Evolutionary conservation across 2,888 invertebrate species (phyloP), one percentile per base, ranked within the genome.

Genomic region (Tinea pellionella): DNA sequence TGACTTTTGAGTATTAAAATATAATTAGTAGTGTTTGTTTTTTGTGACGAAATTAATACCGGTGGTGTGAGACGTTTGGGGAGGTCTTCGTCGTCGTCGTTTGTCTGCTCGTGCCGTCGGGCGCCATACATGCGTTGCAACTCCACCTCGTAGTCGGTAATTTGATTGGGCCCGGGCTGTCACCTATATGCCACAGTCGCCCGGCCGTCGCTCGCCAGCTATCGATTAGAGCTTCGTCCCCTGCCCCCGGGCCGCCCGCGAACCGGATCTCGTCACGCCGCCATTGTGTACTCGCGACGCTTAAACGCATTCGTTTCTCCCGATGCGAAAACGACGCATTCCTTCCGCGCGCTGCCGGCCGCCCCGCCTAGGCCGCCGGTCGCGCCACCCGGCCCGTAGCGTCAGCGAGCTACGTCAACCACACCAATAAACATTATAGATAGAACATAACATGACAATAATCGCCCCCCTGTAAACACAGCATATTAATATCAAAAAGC

Each of bases 251-350:
- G 73, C 76, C 78, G 75, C 80, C 83, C 83, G 84, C 84, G 86
- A 85, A 85, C 86, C 86, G 86, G 86, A 85, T 87, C 85, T 86
- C 86, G 86, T 87, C 86, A 85, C 86, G 85, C 85, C 85, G 86
- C 86, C 85, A 85, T 86, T 86, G 86, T 86, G 81, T 86, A 85
- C 84, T 82, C 85, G 85, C 86, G 86, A 85, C 83, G 85, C 86
- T 86, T 86, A 85, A 85, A 85, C 86, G 86, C 86, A 87, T 87
- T 87, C 86, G 86, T 86, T 87, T 87, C 86, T 87, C 86, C 86
- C 85, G 85, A 86, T 87, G 86, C 86, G 86, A 87, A 86, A 86
- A 86, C 86, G 86, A 86, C 86, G 86, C 86, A 86, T 86, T 86
- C 86, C 86, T 86, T 86, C 86, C 86, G 82, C 82, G 79, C 84